Conservation (phyloP, 2,797 vertebrate species). For the Okamejei kenojei region DNA sequence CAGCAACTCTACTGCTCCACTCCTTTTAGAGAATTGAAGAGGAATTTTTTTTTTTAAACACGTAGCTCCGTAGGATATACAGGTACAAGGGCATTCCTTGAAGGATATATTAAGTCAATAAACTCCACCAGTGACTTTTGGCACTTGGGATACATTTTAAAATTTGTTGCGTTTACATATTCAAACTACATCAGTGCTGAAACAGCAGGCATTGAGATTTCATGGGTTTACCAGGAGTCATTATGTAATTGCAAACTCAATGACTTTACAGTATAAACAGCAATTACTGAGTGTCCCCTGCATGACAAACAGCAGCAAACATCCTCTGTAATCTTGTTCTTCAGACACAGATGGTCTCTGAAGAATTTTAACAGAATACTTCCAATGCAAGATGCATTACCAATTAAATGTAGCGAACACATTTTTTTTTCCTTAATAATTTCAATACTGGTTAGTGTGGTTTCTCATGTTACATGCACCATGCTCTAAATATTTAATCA, state of each 20-base stretch:
- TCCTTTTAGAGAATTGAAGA: background rate
- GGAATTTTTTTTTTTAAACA: background rate
- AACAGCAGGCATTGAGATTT: constrained; percentile 12
- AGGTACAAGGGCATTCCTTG: background rate
- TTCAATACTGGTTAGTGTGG: background rate
- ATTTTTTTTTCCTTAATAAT: constrained; percentile 2
- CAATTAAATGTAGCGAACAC: background rate
- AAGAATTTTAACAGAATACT: background rate
- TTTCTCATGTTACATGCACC: background rate
- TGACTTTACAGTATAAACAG: constrained; percentile 22
- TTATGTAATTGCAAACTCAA: constrained; percentile 34
- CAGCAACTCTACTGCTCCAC: too few relatives aligned
- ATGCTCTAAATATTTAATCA: background rate
- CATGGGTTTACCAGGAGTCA: constrained; percentile 18
- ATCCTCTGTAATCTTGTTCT: constrained; percentile 18
- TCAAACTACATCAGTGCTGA: background rate
- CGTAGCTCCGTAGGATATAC: background rate
- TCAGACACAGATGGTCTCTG: background rate
- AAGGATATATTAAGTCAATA: background rate
- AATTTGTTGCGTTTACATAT: background rate
- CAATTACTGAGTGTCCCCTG: constrained; percentile 29
- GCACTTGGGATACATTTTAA: background rate
- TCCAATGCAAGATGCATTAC: background rate
- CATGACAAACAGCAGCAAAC: background rate
- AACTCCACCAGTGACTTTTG: background rate